Evolutionary conservation across 2,113 vertebrate species (phyloP).

Genomic region (Bombycilla garrulus): DNA sequence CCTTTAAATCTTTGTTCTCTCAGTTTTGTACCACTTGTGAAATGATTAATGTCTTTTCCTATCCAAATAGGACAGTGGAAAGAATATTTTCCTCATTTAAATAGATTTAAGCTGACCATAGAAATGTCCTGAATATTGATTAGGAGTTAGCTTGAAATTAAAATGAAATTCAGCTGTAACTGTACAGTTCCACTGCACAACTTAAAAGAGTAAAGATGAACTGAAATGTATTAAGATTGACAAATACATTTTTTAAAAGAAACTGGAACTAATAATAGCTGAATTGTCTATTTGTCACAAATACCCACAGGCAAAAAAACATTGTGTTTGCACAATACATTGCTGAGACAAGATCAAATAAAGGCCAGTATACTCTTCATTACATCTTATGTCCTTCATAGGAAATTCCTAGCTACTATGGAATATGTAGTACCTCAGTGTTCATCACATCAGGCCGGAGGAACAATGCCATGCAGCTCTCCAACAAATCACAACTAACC

Average conservation of each 20-base stretch:
- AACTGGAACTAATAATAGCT: conserved; percentile 2
- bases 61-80: conserved; percentile 4
- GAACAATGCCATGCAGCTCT: neutral
- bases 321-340: neutral
- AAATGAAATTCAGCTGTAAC: conserved; percentile 1
- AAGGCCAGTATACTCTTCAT: neutral
- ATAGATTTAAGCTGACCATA: neutral
- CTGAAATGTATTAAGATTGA: neutral
- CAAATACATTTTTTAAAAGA: neutral
- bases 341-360: neutral
- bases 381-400: neutral
- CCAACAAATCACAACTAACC: neutral
- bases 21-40: neutral
- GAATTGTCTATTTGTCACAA: neutral
- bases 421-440: neutral
- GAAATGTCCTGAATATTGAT: neutral
- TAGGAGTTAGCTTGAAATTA: neutral
- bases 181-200: neutral
- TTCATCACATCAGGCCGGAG: neutral
- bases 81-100: conserved; percentile 3
- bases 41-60: neutral
- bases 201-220: neutral
- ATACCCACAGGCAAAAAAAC: neutral
- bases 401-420: neutral
- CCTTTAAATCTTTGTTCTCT: neutral